Base-by-base conservation (phyloP, 2,888 invertebrate species). In the Agonopterix arenella region DNA sequence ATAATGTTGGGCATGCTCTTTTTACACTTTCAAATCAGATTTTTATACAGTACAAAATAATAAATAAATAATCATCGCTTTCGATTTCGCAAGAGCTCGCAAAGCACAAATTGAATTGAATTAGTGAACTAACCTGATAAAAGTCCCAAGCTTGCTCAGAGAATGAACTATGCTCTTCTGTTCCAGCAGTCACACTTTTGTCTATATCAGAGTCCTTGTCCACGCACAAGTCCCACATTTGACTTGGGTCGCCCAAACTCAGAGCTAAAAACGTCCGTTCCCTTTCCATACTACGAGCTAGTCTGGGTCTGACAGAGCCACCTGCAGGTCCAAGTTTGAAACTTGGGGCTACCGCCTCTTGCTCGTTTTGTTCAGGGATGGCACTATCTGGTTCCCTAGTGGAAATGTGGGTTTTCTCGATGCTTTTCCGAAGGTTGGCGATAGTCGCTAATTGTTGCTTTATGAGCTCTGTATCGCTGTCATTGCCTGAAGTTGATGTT, bases 101-200 rank as follows among this genome's bases (percentile, higher is more conserved):
- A 5, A 28, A 28, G 16, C 48, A n/a, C 40, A 4, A n/a, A 40
- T 40, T n/a, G 40, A n/a, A 40, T 40, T 40, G 10, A n/a, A 40
- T 40, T 40, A 40, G 4, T n/a, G 4, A 38, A 52, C 68, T 54
- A 67, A 95, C 96, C 93, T 96, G 97, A 90, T 97, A 98, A 81
- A 95, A 96, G 81, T 98, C 98, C 98, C 98, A 98, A 46, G 97
- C 96, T 66, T 96, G 95, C 78, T 97, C 97, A 1, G 96, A 96
- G 76, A 96, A 93, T 69, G 95, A 96, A 68, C 93, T 93, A 61
- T 94, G 93, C 70, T 93, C 94, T 72, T 95, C 95, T 0, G 92
- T 92, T 18, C 92, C 91, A 8, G 90, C 91, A 0, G 91, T 92
- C 43, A 91, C 89, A 70, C 93, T 93, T 57, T 83, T 89, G 64